Base-by-base conservation (phyloP, 2,888 invertebrate species). In the Ligdia adustata region DNA sequence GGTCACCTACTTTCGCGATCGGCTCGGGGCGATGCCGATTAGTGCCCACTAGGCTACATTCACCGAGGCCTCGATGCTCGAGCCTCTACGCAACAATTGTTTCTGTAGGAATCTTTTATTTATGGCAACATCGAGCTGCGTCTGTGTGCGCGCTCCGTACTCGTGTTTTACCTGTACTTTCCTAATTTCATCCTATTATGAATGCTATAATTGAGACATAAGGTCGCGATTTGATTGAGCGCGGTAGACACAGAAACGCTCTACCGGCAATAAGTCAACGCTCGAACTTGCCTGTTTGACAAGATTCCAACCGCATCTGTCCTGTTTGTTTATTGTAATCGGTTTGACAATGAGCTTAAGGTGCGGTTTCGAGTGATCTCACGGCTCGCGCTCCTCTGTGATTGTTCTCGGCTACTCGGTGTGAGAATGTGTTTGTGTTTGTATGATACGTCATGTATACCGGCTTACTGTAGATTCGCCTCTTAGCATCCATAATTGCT, bases 241-340 rank as follows among this genome's bases (percentile, higher is more conserved):
- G 33, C 5, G 34, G 39, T 52, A 65, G 54, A 64, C 64, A 78
- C 82, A 83, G 83, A 87, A 90, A 87, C 85, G 86, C 83, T 82
- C 84, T 88, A 88, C 88, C 87, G 82, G 82, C 84, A 87, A 88
- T 90, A 90, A 90, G 90, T 89, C 89, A 89, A 89, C 88, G 89
- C 88, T 89, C 86, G 88, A 88, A 85, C 82, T 86, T 86, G 89
- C 89, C 87, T 83, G 90, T 89, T 89, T 88, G 89, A 90, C 90
- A 89, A 89, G 90, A 90, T 90, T 90, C 90, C 90, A 90, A 87
- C 88, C 88, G 88, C 89, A 87, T 86, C 88, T 88, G 86, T 82
- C 86, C 88, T 89, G 90, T 90, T 89, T 90, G 89, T 88, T 90
- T 89, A 90, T 89, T 88, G 88, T 90, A 90, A 89, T 89, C 89